Evolutionary conservation across 2,113 vertebrate genomes (phyloP).

Genomic region (Brachypodius melanocephalos): DNA sequence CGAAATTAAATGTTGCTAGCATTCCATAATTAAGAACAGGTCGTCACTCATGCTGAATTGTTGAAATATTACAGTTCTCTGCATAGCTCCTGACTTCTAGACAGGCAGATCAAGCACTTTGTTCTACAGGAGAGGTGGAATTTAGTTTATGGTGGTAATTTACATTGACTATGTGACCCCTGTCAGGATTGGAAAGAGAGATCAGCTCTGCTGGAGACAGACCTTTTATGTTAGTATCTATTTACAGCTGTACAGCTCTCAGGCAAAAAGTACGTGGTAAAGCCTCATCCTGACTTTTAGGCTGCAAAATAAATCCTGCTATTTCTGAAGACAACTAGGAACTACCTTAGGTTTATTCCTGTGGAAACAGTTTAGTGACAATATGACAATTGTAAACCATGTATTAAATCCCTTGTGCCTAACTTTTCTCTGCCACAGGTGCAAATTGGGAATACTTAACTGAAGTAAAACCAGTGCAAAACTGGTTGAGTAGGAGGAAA

Average conservation of each 20-base stretch:
- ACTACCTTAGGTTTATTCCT: not conserved
- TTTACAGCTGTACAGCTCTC: not conserved
- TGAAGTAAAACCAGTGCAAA: not conserved
- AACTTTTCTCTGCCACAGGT: not conserved
- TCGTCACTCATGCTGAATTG: conserved; percentile 16
- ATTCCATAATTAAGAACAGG: conserved; percentile 15
- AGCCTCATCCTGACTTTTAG: not conserved
- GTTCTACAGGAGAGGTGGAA: conserved; percentile 38
- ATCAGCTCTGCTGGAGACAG: conserved; percentile 54
- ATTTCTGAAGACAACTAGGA: not conserved
- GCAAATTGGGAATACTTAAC: not conserved
- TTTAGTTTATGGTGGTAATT: conserved; percentile 62
- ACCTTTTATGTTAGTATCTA: conserved; percentile 54
- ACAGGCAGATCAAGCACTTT: conserved; percentile 35
- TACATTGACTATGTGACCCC: conserved; percentile 54
- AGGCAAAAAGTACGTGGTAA: not conserved
- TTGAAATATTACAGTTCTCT: conserved; percentile 28
- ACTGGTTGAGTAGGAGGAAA: not conserved
- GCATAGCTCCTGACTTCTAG: not conserved
- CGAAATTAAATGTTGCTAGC: not conserved
- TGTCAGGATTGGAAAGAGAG: conserved; percentile 57
- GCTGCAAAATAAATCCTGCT: not conserved
- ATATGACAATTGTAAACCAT: accelerated
- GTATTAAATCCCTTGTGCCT: not conserved
- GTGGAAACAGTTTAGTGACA: not conserved